These are phyloP conservation scores for Drosophila parthenogenetica DNA, from an alignment of 2,888 invertebrate genomes.

Conservation along the genomic window DNA sequence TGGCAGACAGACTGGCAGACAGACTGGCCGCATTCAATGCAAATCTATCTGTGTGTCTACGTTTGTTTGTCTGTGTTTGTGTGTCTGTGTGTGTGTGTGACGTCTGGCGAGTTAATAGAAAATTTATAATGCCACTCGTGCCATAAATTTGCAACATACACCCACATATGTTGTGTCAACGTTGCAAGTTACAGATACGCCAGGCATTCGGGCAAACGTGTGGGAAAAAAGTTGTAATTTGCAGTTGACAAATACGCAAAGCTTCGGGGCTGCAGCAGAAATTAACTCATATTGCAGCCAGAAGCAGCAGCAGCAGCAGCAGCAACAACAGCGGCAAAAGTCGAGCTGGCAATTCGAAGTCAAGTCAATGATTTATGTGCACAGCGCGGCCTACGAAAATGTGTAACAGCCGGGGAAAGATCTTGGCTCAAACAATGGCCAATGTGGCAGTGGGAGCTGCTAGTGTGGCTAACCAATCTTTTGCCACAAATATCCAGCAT, in stretches of 20 bases:
- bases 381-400: conserved; percentile 71
- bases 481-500: conserved; percentile 31
- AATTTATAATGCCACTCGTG: conserved; percentile 75
- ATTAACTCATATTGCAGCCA: conserved; percentile 77
- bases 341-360: conserved; percentile 46
- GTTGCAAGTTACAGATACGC: conserved; percentile 53
- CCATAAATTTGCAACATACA: conserved; percentile 74
- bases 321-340: conserved; percentile 21
- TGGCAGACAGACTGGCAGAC: conserved; percentile 6
- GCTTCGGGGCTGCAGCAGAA: conserved; percentile 59
- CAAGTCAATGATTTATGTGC: conserved; percentile 66
- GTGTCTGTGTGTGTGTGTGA: conserved; percentile 22
- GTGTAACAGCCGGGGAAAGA: conserved; percentile 56
- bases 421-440: conserved; percentile 55
- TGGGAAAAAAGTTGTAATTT: conserved; percentile 80
- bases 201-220: conserved; percentile 52
- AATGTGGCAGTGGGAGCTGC: conserved; percentile 69
- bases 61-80: neutral
- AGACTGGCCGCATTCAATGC: conserved; percentile 69
- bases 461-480: conserved; percentile 52
- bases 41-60: conserved; percentile 56
- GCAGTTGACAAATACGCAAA: conserved; percentile 79
- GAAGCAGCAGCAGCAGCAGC: conserved; percentile 20
- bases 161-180: conserved; percentile 69
- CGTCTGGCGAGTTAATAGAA: conserved; percentile 77